Conservation (phyloP, 1,140 invertebrate species). For the Lineus longissimus region DNA sequence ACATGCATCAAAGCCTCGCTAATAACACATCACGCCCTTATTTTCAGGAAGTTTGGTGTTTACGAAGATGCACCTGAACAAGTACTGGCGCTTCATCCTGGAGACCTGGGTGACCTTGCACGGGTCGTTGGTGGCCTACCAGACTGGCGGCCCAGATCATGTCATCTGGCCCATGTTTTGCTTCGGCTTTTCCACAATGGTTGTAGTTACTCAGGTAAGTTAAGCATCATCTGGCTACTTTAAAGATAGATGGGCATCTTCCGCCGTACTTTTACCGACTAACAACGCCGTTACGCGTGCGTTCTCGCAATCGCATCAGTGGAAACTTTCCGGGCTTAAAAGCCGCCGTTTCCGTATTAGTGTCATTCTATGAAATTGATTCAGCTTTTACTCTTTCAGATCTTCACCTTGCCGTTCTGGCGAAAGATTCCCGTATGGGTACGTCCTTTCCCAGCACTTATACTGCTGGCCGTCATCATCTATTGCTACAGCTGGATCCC, state of each 20-base stretch:
- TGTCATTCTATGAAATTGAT: background rate
- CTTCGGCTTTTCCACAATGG: constrained; percentile 11
- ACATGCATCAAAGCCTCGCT: too few species aligned
- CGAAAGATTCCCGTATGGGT: constrained; percentile 7
- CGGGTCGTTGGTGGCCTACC: constrained; percentile 11
- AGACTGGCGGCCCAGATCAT: constrained; percentile 15
- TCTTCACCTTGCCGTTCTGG: constrained; percentile 20
- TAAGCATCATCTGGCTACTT: background rate
- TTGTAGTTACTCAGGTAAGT: constrained; percentile 17
- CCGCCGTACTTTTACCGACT: background rate
- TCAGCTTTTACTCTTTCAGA: constrained; percentile 12
- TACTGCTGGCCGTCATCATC: constrained; percentile 10
- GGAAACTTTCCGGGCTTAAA: background rate
- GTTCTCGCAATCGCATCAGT: background rate
- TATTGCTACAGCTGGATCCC: constrained; percentile 17
- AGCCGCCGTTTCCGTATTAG: background rate
- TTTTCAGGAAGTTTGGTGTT: constrained; percentile 17
- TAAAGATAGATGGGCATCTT: background rate
- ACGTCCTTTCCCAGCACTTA: constrained; percentile 6
- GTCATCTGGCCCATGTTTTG: constrained; percentile 20
- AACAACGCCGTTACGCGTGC: background rate
- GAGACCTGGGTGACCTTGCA: constrained; percentile 16
- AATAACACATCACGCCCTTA: too few species aligned
- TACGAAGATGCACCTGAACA: constrained; percentile 19
- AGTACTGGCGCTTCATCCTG: constrained; percentile 17